Base-by-base conservation (phyloP, 2,888 invertebrate genomes). In the Pachycephus smyrnensis region DNA sequence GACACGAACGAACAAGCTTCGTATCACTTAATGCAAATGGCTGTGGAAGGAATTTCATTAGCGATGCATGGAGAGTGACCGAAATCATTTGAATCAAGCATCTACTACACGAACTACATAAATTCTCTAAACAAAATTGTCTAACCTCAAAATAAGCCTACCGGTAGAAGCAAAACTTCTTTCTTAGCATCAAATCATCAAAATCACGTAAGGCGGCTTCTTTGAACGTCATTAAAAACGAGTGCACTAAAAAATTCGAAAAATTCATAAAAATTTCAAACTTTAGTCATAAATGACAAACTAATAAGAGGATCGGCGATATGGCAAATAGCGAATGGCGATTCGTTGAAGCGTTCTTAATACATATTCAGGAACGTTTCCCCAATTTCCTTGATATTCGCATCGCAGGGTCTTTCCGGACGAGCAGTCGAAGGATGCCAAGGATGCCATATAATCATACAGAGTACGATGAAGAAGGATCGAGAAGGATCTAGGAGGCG, bases 341-440 rank as follows among this genome's bases (percentile, higher is more conserved):
- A 80, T 80, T 77, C 83, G 80, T 77, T 74, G 81, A 33, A 71
- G 12, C 33, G 71, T 71, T 9, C 32, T 32, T 71, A 71, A 71
- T 71, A 33, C 71, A 23, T 33, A 71, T 71, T 33, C 71, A 71
- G 33, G 12, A 32, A 71, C 31, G 71, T 12, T 33, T 86, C 85
- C 86, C 88, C 89, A 89, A 90, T 90, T 90, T 90, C 90, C 90
- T 89, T 89, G 87, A 90, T 90, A 90, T 89, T 89, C 88, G 79
- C 87, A 83, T 88, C 87, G 89, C 86, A 87, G 90, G 89, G 89
- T 86, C 84, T 86, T 90, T 90, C 89, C 90, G 88, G 87, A 85
- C 87, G 88, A 89, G 84, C 85, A 86, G 84, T 86, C 87, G 87
- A 88, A 89, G 88, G 90, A 90, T 88, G 88, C 90, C 88, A 85